phyloP scores from a whole-genome alignment of 35 echinoderm and acorn worm species.

The Ophioderma brevispina region DNA sequence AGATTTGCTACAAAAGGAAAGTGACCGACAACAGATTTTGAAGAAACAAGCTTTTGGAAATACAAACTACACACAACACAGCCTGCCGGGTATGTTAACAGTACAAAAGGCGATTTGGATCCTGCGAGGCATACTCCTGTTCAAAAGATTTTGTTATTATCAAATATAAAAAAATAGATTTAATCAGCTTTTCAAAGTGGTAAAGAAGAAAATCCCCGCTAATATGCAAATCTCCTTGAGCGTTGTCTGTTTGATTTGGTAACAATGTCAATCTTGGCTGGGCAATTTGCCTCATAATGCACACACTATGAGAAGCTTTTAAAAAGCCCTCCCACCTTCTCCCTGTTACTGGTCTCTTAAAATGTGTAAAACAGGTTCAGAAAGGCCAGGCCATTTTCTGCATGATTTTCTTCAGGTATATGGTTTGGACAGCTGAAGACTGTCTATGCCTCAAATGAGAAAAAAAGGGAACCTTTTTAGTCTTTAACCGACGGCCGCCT shows the following conservation, averaged over 20 bases:
- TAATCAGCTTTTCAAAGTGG: background rate
- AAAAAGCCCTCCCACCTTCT: background rate
- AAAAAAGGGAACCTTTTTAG: background rate
- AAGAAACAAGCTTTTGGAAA: too few species aligned
- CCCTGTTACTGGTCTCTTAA: background rate
- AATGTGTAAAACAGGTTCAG: conserved; percentile 6
- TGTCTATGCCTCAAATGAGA: background rate
- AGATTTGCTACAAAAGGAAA: too few species aligned
- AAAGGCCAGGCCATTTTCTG: background rate
- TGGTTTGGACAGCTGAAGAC: background rate
- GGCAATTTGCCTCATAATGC: background rate
- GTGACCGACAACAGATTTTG: too few species aligned
- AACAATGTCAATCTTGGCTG: background rate
- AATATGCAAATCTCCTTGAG: background rate
- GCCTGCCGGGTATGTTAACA: too few species aligned
- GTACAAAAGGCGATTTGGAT: too few species aligned
- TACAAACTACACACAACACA: too few species aligned
- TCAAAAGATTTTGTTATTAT: background rate
- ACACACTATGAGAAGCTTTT: background rate
- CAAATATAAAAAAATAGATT: background rate
- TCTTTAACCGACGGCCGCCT: background rate
- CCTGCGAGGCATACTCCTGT: background rate
- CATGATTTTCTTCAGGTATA: background rate
- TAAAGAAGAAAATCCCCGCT: background rate
- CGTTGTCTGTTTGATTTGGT: background rate